phyloP scores from a whole-genome alignment of 2,888 invertebrate species.

The Hedychridium roseum region DNA sequence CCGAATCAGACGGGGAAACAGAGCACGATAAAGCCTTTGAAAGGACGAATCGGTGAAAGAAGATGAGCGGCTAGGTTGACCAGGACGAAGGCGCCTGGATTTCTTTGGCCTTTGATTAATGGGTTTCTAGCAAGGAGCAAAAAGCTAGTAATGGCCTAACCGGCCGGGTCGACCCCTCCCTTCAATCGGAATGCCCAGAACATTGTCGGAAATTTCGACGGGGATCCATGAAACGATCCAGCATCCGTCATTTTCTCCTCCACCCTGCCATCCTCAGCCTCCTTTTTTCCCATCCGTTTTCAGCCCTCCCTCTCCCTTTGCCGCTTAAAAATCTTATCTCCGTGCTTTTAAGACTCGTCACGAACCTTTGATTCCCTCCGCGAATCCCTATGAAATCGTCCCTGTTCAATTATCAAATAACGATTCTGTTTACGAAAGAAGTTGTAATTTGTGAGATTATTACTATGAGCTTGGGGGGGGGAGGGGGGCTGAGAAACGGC shows the following conservation, averaged over 20 bases:
- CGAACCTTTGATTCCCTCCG: background rate
- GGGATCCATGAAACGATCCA: background rate
- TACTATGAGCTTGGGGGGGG: too few relatives aligned
- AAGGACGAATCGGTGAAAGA: slow-evolving; percentile 1
- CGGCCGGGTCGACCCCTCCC: slow-evolving; percentile 2
- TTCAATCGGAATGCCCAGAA: slow-evolving; percentile 1
- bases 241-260: background rate
- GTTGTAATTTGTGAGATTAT: too few relatives aligned
- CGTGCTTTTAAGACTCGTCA: background rate
- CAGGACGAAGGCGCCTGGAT: slow-evolving; percentile 1
- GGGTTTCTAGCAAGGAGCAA: slow-evolving; percentile 5
- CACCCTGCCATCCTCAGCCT: too few relatives aligned
- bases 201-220: background rate
- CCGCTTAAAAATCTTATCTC: background rate
- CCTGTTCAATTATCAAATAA: too few relatives aligned
- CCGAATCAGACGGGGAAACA: too few relatives aligned
- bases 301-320: background rate
- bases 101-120: slow-evolving; percentile 17
- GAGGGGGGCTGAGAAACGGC: too few relatives aligned
- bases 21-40: too few relatives aligned
- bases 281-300: too few relatives aligned
- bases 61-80: background rate
- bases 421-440: too few relatives aligned
- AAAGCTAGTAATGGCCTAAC: slow-evolving; percentile 10
- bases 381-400: background rate